A percentile compares a stretch with the other conserved stretches of the same genome.
phyloP scores from a whole-genome alignment of 2,113 vertebrate species.

The Enhydra lutris region DNA sequence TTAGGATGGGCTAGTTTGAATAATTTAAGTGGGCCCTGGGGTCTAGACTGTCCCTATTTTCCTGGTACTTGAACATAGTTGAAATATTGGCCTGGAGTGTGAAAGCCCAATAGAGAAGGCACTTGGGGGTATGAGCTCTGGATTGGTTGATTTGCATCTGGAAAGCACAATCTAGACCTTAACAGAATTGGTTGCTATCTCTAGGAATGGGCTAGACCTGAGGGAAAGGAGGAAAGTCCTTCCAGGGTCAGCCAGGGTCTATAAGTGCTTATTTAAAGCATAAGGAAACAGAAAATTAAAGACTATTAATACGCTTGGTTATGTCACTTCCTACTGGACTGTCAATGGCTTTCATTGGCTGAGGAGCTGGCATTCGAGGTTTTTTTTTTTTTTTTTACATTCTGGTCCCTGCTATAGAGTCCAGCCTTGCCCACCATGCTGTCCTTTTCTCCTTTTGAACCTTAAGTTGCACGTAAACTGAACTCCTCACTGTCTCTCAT shows the following conservation, averaged over 20 bases:
- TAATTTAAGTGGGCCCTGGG: background rate
- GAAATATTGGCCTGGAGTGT: background rate
- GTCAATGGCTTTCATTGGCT: background rate
- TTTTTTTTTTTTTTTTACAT: background rate
- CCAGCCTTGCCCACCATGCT: background rate
- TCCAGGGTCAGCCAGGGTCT: background rate
- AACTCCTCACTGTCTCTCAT: background rate
- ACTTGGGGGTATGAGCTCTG: background rate
- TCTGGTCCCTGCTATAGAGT: background rate
- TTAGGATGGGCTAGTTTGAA: background rate
- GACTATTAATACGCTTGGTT: rapidly evolving
- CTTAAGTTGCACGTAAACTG: background rate
- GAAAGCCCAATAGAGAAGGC: background rate
- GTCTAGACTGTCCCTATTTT: background rate
- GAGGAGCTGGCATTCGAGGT: rapidly evolving
- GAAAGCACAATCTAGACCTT: background rate
- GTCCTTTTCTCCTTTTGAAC: no score
- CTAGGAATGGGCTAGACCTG: background rate
- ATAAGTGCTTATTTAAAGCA: background rate
- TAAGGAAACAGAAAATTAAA: background rate
- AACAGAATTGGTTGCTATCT: background rate
- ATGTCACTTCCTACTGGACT: no score
- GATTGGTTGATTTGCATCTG: background rate
- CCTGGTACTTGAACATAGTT: background rate
- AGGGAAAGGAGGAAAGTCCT: background rate